Percentiles rank a stretch among this genome's conserved stretches.
These are phyloP conservation scores for Eurytoma californica DNA, from an alignment of 2,888 invertebrate genomes.

Conservation along the genomic window DNA sequence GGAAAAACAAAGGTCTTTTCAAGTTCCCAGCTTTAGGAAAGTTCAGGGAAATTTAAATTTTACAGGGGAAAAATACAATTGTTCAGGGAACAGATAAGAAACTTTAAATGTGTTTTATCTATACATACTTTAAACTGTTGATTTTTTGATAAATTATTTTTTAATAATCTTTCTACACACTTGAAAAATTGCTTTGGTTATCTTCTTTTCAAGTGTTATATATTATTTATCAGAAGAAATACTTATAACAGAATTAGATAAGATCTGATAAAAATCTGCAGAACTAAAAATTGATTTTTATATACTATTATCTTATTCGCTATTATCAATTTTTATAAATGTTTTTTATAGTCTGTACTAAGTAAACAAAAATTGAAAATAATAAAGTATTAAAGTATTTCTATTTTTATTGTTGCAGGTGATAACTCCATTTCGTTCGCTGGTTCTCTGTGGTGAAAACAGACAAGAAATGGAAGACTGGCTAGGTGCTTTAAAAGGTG, in stretches of 20 bases:
- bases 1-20: neutral
- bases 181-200: slow-evolving; percentile 9
- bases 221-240: neutral
- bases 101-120: neutral
- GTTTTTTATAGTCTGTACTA: neutral
- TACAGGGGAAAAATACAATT: no score
- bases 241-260: neutral
- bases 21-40: neutral
- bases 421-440: slow-evolving; percentile 86
- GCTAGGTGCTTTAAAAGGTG: slow-evolving; percentile 88
- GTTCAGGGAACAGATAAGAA: no score
- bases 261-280: neutral
- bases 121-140: neutral
- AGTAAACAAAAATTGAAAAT: neutral
- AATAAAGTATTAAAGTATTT: neutral
- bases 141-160: neutral
- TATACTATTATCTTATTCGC: neutral
- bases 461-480: slow-evolving; percentile 95
- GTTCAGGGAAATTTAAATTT: neutral
- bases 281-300: neutral
- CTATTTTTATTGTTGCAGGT: slow-evolving; percentile 75
- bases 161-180: neutral
- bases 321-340: neutral
- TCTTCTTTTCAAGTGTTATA: neutral
- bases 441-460: slow-evolving; percentile 87